Conservation (phyloP, 2,797 vertebrate species). For the Pteropus rufus region DNA sequence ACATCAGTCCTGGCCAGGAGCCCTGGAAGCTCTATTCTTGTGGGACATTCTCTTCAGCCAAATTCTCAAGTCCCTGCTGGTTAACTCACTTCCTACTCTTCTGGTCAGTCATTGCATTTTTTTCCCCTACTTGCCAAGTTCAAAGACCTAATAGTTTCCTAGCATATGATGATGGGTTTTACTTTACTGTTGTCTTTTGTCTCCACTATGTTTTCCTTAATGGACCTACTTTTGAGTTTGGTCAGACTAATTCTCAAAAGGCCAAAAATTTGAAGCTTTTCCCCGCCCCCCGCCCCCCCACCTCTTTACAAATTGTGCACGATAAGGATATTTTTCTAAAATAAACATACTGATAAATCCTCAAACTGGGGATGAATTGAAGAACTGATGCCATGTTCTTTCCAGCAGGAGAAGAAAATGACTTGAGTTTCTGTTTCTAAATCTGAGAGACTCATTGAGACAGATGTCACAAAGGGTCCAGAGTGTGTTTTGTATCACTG, state of each 20-base stretch:
- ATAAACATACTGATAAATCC: neutral
- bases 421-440: neutral
- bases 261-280: neutral
- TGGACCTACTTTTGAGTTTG: neutral
- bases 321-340: neutral
- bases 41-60: neutral
- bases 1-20: neutral
- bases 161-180: neutral
- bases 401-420: neutral
- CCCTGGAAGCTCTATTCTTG: neutral
- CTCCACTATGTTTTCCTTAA: neutral
- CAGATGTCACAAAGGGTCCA: neutral
- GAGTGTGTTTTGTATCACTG: neutral
- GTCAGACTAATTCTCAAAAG: neutral
- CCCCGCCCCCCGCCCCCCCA: no score
- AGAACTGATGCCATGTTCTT: neutral
- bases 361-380: neutral
- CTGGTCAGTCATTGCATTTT: neutral
- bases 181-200: neutral
- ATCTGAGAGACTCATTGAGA: neutral
- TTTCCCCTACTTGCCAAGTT: neutral
- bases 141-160: neutral
- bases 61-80: neutral
- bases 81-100: neutral
- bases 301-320: neutral